Evolutionary conservation across 1,140 invertebrate genomes (phyloP).

Genomic region (Hyposmocoma kahamanoa): DNA sequence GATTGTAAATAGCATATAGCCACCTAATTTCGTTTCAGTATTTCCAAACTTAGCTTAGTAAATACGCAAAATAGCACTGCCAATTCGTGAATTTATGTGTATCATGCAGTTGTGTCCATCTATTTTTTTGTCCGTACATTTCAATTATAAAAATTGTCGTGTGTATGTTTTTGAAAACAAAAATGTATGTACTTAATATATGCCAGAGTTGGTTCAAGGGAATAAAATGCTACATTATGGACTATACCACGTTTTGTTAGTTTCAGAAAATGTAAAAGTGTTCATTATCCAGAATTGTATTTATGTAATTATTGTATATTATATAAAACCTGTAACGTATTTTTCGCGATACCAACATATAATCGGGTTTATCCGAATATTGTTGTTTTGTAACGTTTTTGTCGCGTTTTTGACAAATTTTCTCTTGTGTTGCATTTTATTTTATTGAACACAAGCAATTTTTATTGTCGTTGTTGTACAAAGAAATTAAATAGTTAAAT

Average conservation of each 20-base stretch:
- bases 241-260: neutral
- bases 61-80: too few species aligned
- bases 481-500: constrained; percentile 52
- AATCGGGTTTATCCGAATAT: neutral
- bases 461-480: constrained; percentile 45
- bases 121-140: too few species aligned
- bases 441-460: constrained; percentile 51
- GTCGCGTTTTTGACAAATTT: constrained; percentile 28
- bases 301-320: constrained; percentile 13
- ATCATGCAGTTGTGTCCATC: too few species aligned
- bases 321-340: constrained; percentile 21
- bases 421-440: constrained; percentile 52
- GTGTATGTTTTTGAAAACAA: too few species aligned
- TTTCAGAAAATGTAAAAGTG: neutral
- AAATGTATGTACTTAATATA: neutral
- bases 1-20: too few species aligned
- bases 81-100: neutral
- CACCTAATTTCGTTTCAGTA: too few species aligned
- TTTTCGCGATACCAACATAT: neutral
- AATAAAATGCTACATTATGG: constrained; percentile 35
- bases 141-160: neutral
- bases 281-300: constrained; percentile 3
- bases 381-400: constrained; percentile 17
- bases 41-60: too few species aligned
- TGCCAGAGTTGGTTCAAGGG: constrained; percentile 21